Conservation (phyloP, 2,113 vertebrate species). For the Cyanoliseus patagonus region DNA sequence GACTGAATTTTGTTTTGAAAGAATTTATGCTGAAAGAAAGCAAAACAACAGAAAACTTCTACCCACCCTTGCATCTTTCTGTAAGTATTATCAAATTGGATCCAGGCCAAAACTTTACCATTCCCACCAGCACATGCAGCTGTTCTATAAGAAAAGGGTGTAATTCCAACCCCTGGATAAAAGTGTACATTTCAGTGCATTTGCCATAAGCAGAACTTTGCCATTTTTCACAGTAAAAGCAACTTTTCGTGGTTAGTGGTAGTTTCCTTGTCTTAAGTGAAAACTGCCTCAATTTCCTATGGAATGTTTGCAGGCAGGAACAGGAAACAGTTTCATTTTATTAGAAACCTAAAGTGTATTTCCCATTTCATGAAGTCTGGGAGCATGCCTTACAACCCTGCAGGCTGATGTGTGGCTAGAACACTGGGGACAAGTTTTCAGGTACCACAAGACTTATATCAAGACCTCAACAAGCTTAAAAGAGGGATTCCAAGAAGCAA, state of each 20-base stretch:
- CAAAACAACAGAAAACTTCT: background rate
- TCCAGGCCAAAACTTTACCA: conserved; percentile 11
- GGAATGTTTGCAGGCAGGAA: conserved; percentile 38
- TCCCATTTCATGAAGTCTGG: background rate
- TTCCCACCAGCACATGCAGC: conserved; percentile 55
- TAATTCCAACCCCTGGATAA: conserved; percentile 56
- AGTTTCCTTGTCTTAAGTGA: conserved; percentile 27
- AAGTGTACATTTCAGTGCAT: conserved; percentile 43
- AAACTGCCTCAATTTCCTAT: conserved; percentile 49
- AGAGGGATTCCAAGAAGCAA: background rate
- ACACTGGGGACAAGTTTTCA: background rate
- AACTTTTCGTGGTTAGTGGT: background rate
- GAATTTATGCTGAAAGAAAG: background rate
- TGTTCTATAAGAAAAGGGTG: conserved; percentile 42
- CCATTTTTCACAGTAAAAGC: conserved; percentile 3
- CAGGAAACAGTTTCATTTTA: conserved; percentile 27
- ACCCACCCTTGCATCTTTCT: background rate
- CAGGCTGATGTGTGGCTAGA: background rate
- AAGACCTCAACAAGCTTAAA: background rate
- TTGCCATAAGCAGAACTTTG: background rate
- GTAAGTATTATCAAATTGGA: conserved; percentile 34
- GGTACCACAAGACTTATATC: background rate
- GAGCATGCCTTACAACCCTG: background rate
- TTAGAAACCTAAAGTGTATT: background rate
- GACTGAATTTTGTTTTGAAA: background rate